Evolutionary conservation across 2,797 vertebrate species (phyloP), one percentile per base, ranked within the genome.

Genomic region (Pseudotriccus pelzelni): DNA sequence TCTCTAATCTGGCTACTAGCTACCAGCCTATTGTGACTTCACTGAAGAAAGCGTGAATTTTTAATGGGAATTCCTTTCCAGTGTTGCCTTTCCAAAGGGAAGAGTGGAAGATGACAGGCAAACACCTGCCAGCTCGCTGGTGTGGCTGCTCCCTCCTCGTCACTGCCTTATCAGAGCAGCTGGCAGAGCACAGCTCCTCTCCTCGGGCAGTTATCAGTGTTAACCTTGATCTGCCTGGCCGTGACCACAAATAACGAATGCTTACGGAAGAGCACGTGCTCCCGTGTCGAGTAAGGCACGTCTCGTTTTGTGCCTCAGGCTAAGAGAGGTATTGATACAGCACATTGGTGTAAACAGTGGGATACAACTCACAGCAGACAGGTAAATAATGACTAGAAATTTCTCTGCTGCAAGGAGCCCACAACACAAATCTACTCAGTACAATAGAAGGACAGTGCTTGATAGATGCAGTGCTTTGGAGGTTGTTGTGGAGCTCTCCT

Each of bases 321-420:
- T 5, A 8, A 64, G 21, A 76, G 50, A 1, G 13, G 30, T n/a
- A 23, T 15, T 6, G 56, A 43, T 49, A 11, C n/a, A 69, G 66
- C 32, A 10, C 5, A 0, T 19, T 0, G 0, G 20, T 4, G 20
- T 20, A 43, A 60, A 8, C 36, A 53, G 49, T 10, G 15, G 6
- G 49, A 50, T 28, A 28, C 49, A 50, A 10, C 47, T 70, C 7
- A 1, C 30, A 56, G 75, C 46, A 43, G 60, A 32, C 19, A 44
- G 52, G 46, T 32, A 58, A 87, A 75, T 3, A 88, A 27, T 0
- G n/a, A n/a, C 60, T 47, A 56, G n/a, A 39, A 88, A 41, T 47
- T 37, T 32, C 60, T 21, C 46, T 41, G 2, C 64, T 68, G 55
- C 19, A 15, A 14, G 64, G n/a, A 77, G 36, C 44, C 64, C 11